phyloP scores from a whole-genome alignment of 2,888 invertebrate species.

The Furcula furcula region DNA sequence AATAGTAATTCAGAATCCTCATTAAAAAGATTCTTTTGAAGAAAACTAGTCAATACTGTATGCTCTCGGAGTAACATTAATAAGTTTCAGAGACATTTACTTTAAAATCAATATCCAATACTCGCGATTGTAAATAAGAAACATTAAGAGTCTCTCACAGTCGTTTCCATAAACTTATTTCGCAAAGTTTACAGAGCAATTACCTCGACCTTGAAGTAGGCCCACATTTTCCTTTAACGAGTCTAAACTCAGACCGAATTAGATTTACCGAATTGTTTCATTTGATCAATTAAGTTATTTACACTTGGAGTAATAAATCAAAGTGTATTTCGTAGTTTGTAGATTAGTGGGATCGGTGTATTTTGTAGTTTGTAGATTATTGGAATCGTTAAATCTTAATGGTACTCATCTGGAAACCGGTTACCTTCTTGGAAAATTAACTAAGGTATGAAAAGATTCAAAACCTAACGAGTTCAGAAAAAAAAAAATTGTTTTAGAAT shows the following conservation, averaged over 20 bases:
- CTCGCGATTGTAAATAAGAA: not conserved
- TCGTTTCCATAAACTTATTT: conserved; percentile 18
- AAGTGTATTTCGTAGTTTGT: not conserved
- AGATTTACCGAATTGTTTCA: conserved; percentile 29
- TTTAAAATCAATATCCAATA: conserved; percentile 1
- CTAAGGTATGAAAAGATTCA: too few species aligned
- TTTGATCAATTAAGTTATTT: conserved; percentile 22
- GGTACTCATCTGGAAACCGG: too few species aligned
- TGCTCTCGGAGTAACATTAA: not conserved
- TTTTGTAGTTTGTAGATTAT: too few species aligned
- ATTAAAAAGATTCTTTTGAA: conserved; percentile 1
- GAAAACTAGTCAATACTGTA: not conserved
- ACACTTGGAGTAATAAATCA: conserved; percentile 8
- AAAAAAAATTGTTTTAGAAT: too few species aligned
- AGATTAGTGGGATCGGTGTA: too few species aligned
- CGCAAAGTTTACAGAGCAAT: conserved; percentile 17
- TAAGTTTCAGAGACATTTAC: not conserved
- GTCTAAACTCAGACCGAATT: conserved; percentile 23
- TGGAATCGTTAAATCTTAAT: not conserved
- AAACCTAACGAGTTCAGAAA: too few species aligned
- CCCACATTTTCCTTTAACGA: conserved; percentile 22
- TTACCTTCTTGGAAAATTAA: too few species aligned
- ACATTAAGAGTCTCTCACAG: conserved; percentile 8
- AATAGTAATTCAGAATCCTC: not conserved
- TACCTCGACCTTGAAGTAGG: conserved; percentile 12